Percentiles rank a stretch among this genome's conserved stretches.
phyloP scores from a whole-genome alignment of 2,113 vertebrate genomes.

The Percina caprodes region DNA sequence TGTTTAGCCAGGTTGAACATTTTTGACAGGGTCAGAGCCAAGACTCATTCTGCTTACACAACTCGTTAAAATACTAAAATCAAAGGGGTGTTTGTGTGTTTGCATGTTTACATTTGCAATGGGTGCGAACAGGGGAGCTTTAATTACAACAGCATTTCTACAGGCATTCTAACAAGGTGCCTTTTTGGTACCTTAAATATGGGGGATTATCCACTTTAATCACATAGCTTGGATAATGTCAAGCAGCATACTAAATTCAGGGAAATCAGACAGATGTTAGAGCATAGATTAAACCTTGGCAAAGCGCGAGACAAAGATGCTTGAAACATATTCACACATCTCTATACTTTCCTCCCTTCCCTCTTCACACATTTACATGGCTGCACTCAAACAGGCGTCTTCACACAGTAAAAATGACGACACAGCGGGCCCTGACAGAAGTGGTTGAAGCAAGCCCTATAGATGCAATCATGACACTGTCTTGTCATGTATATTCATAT shows the following conservation, averaged over 20 bases:
- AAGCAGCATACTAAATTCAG: constrained; percentile 42
- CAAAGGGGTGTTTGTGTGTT: not conserved
- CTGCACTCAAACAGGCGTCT: constrained; percentile 23
- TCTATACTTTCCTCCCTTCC: constrained; percentile 1
- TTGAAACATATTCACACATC: constrained; percentile 30
- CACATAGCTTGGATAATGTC: constrained; percentile 33
- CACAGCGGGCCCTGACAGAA: constrained; percentile 14
- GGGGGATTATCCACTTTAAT: constrained; percentile 44
- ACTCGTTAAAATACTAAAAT: not conserved
- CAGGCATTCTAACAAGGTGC: constrained; percentile 21
- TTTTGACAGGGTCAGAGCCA: not conserved
- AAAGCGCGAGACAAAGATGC: constrained; percentile 24
- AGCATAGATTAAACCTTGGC: constrained; percentile 40
- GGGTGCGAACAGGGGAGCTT: constrained; percentile 19
- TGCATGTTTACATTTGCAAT: not conserved
- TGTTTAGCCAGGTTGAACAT: constrained; percentile 2
- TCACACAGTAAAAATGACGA: constrained; percentile 26
- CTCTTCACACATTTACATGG: constrained; percentile 30
- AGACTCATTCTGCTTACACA: not conserved
- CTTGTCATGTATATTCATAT: constrained; percentile 30
- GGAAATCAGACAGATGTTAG: constrained; percentile 5
- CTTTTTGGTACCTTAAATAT: constrained; percentile 33
- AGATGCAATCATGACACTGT: constrained; percentile 19
- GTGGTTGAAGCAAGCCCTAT: constrained; percentile 24
- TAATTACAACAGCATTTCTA: constrained; percentile 33